Percentiles rank a stretch among this genome's conserved stretches.
phyloP scores from a whole-genome alignment of 2,113 vertebrate species.

The Lagopus muta region DNA sequence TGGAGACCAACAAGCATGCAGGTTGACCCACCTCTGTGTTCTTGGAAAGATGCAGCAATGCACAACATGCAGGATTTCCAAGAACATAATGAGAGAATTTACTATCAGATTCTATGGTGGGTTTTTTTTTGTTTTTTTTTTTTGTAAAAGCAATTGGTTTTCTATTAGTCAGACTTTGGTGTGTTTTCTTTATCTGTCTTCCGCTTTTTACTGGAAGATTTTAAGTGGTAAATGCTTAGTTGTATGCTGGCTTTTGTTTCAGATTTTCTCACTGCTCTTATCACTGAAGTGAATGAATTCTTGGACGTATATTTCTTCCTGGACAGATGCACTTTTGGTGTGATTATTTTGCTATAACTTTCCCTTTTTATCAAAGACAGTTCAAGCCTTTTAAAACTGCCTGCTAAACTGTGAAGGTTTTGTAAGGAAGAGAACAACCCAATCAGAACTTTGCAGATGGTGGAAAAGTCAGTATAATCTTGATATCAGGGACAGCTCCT shows the following conservation, averaged over 20 bases:
- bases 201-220: not conserved
- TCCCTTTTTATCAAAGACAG: not conserved
- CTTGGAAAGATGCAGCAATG: constrained; percentile 21
- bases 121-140: not conserved
- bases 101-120: not conserved
- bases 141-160: not conserved
- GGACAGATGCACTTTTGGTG: not conserved
- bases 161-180: not conserved
- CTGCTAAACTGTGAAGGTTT: not conserved
- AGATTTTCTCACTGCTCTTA: not conserved
- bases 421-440: not conserved
- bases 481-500: not conserved
- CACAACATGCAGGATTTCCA: constrained; percentile 31
- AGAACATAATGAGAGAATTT: not conserved
- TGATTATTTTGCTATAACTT: not conserved
- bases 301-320: not conserved
- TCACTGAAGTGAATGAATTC: not conserved
- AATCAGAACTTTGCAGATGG: not conserved
- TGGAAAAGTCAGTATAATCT: not conserved
- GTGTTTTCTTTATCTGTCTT: not conserved
- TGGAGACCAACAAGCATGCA: constrained; percentile 1
- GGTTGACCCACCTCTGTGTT: constrained; percentile 10
- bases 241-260: not conserved
- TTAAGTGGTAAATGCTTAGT: not conserved
- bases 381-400: not conserved